A percentile compares a stretch with the other conserved stretches of the same genome.
These are phyloP conservation scores for Leptodactylus fallax DNA, from an alignment of 2,797 vertebrate genomes.

Conservation along the genomic window DNA sequence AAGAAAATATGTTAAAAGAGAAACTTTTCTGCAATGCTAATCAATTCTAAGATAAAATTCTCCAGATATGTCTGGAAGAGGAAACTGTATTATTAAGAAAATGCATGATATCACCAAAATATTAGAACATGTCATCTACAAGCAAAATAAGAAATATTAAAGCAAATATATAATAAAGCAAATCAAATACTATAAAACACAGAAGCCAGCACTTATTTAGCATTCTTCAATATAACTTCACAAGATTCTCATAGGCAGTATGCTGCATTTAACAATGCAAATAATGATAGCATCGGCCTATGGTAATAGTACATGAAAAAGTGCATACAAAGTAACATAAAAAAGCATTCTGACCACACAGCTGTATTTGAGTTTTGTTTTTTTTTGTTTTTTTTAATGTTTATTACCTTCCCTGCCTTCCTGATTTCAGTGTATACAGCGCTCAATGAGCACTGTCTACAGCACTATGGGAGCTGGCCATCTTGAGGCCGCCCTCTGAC, in stretches of 20 bases:
- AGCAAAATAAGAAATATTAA: not conserved
- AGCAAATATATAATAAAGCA: not conserved
- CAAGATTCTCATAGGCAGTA: not conserved
- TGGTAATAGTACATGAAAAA: not conserved
- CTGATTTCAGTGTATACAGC: too few relatives aligned
- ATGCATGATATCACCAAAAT: slow-evolving; percentile 1
- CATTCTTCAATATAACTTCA: not conserved
- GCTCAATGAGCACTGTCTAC: too few relatives aligned
- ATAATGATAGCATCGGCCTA: not conserved
- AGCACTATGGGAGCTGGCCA: too few relatives aligned
- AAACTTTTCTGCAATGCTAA: slow-evolving; percentile 51
- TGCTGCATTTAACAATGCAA: not conserved
- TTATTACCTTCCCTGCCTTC: too few relatives aligned
- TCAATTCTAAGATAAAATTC: slow-evolving; percentile 41
- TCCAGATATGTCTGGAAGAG: slow-evolving; percentile 23
- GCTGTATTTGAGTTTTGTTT: too few relatives aligned
- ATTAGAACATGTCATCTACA: not conserved
- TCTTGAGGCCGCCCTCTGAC: too few relatives aligned
- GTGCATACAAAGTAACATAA: too few relatives aligned
- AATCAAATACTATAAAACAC: too few relatives aligned
- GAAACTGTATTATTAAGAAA: slow-evolving; percentile 15
- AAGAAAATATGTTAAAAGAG: slow-evolving; percentile 52
- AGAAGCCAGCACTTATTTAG: too few relatives aligned
- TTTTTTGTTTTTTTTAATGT: too few relatives aligned
- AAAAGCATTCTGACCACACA: too few relatives aligned